Percentiles rank a stretch among this genome's conserved stretches.
These are phyloP conservation scores for Enteromius treurensis DNA, from an alignment of 2,797 vertebrate species.

Conservation along the genomic window DNA sequence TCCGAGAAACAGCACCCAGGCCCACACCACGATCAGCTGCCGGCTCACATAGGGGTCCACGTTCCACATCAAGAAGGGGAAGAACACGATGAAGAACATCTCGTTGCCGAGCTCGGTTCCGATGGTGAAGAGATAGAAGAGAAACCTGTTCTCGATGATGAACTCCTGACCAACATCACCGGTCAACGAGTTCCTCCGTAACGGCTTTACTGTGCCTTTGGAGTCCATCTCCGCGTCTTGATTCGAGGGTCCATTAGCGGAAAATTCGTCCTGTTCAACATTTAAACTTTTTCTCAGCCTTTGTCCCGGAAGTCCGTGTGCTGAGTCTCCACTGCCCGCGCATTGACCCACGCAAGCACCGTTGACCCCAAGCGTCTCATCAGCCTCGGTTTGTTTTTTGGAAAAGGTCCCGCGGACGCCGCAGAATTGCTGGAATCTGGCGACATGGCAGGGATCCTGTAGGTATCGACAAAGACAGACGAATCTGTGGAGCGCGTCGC, in stretches of 20 bases:
- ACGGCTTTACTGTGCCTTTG: constrained; percentile 71
- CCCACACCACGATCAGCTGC: constrained; percentile 92
- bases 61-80: constrained; percentile 97
- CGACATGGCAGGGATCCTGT: constrained; percentile 88
- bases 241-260: constrained; percentile 54
- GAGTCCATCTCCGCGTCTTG: not conserved
- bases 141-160: constrained; percentile 84
- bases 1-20: constrained; percentile 95
- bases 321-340: constrained; percentile 22
- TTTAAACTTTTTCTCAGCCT: constrained; percentile 63
- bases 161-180: constrained; percentile 89
- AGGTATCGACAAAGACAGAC: constrained; percentile 74
- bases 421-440: constrained; percentile 88
- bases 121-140: constrained; percentile 93
- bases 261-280: constrained; percentile 8
- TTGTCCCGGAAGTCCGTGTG: constrained; percentile 39
- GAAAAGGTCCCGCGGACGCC: constrained; percentile 83
- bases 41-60: constrained; percentile 90
- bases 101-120: constrained; percentile 98
- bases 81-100: constrained; percentile 98
- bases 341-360: constrained; percentile 41
- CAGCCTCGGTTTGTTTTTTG: constrained; percentile 56
- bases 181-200: constrained; percentile 92
- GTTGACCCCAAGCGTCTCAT: constrained; percentile 51
- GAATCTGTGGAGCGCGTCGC: constrained; percentile 64